Evolutionary conservation across 2,797 vertebrate species (phyloP), one percentile per base, ranked within the genome.

Genomic region (Luscinia luscinia): DNA sequence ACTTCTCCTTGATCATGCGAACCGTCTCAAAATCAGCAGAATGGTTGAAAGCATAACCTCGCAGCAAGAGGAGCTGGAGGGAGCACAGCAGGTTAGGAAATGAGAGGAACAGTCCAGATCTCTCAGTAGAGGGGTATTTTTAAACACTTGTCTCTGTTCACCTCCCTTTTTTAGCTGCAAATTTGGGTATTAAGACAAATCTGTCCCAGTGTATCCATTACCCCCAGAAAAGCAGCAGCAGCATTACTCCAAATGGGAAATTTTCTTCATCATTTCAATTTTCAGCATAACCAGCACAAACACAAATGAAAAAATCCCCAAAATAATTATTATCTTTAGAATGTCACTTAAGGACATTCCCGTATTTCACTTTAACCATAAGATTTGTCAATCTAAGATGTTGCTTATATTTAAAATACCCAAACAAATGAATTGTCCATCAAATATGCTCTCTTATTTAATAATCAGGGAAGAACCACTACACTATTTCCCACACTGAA

Each of bases 1-100:
- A 95, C 84, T 99, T 99, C 87, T 99, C 98, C 97, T 99, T 99
- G 97, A 99, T 99, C 98, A 99, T 99, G 30, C 98, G 98, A 87
- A 99, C 98, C 1, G 98, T 99, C 97, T 99, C 98, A 57, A 99
- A 99, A 95, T 99, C 98, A 68, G 98, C 98, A 43, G 98, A 99
- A 89, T 99, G 98, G 97, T 99, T 99, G 97, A 99, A 99, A 69
- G 98, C 98, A 3, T 99, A 99, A 26, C 98, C 98, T 81, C 98
- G 97, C 95, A 99, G 97, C 36, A 99, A 73, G 91, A 99, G 97
- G 84, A 99, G 96, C 98, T 99, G 30, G 5, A 84, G 68, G 21
- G 67, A 84, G 94, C 90, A 74, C 15, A 63, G 6, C 10, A 49
- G 21, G 69, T 34, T 16, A 96, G 34, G 12, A 28, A 54, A 41